These are phyloP conservation scores for Sphaeramia orbicularis DNA, from an alignment of 2,797 vertebrate genomes.

Conservation along the genomic window DNA sequence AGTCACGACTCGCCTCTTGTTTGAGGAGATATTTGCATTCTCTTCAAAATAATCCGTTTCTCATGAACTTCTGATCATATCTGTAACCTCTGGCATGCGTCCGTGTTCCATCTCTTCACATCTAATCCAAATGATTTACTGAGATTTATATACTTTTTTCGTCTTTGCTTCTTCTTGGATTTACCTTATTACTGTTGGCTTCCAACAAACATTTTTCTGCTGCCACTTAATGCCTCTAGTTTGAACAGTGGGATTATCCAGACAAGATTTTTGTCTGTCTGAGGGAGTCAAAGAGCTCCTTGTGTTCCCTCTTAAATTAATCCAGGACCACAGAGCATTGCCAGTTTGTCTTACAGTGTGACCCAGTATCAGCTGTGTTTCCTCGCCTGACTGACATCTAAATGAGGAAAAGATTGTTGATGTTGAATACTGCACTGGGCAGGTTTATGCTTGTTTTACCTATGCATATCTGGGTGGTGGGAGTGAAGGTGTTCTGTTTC, in stretches of 20 bases:
- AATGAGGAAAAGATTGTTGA: not conserved
- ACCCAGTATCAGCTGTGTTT: conserved; percentile 11
- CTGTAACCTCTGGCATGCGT: not conserved
- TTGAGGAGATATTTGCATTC: not conserved
- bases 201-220: conserved; percentile 29
- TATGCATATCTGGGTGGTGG: not conserved
- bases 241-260: conserved; percentile 27
- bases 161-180: conserved; percentile 35
- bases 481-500: conserved; percentile 66
- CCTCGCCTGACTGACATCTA: not conserved
- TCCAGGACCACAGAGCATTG: conserved; percentile 12
- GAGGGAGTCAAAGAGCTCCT: conserved; percentile 32
- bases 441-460: conserved; percentile 57
- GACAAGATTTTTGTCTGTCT: conserved; percentile 20
- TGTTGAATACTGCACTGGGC: not conserved
- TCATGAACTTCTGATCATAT: conserved; percentile 24
- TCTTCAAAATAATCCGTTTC: conserved; percentile 1
- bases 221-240: conserved; percentile 5
- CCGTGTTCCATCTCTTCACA: conserved; percentile 5
- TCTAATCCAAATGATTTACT: conserved; percentile 34
- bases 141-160: not conserved
- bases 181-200: conserved; percentile 54
- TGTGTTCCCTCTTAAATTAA: conserved; percentile 27
- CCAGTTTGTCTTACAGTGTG: conserved; percentile 21
- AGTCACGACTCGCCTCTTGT: too few species aligned